phyloP scores from a whole-genome alignment of 2,113 vertebrate species.

The Pachycephala philippinensis region DNA sequence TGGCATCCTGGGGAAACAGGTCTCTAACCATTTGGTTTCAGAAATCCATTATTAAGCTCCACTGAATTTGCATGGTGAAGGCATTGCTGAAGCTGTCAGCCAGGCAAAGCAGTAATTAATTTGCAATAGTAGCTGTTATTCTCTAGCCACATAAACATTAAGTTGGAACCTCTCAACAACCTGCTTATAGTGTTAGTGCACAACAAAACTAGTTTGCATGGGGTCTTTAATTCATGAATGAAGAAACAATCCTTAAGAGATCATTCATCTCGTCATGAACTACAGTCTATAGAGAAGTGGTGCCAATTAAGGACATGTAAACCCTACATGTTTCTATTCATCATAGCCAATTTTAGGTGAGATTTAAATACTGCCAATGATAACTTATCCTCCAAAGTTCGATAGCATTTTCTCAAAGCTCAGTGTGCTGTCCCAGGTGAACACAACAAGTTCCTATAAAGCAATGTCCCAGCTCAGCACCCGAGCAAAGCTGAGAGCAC shows the following conservation, averaged over 20 bases:
- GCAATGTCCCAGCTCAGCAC: background rate
- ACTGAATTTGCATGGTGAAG: background rate
- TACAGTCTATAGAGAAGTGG: background rate
- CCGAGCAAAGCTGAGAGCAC: background rate
- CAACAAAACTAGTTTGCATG: background rate
- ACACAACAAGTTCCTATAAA: background rate
- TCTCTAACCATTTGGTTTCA: background rate
- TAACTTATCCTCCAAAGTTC: background rate
- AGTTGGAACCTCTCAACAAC: background rate
- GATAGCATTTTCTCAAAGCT: background rate
- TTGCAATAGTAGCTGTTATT: background rate
- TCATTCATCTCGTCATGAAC: background rate
- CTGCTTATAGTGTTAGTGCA: background rate
- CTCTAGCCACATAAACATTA: background rate
- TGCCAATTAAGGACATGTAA: background rate
- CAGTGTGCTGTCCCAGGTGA: background rate
- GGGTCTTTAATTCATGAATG: background rate
- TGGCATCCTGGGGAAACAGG: background rate
- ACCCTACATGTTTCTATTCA: background rate
- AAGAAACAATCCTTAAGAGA: background rate
- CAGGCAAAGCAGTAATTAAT: background rate
- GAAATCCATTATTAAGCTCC: background rate
- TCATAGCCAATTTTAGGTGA: background rate
- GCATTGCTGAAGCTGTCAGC: background rate
- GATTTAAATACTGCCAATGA: background rate